phyloP scores from a whole-genome alignment of 1,140 invertebrate species.

The Drosophila cardini region DNA sequence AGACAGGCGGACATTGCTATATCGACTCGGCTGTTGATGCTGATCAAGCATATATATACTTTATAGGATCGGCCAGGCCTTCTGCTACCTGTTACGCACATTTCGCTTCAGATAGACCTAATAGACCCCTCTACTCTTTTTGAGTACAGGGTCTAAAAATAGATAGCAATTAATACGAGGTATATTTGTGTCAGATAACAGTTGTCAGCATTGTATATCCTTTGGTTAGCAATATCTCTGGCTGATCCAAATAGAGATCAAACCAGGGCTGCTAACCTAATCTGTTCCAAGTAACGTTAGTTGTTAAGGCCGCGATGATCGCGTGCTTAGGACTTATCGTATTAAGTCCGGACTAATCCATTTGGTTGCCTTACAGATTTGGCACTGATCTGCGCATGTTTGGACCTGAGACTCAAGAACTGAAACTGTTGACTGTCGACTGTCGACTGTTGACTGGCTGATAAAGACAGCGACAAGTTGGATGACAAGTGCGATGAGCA shows the following conservation, averaged over 20 bases:
- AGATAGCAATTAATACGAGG: too few species aligned
- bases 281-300: conserved; percentile 25
- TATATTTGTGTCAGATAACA: neutral
- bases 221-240: neutral
- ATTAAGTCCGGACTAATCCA: conserved; percentile 39
- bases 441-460: conserved; percentile 3
- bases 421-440: too few species aligned
- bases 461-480: conserved; percentile 27
- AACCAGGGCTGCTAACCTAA: conserved; percentile 22
- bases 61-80: too few species aligned
- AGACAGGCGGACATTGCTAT: too few species aligned
- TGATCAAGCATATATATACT: too few species aligned
- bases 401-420: conserved; percentile 18
- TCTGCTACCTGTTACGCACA: too few species aligned
- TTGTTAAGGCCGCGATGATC: conserved; percentile 38
- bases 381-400: conserved; percentile 36
- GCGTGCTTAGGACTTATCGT: conserved; percentile 39
- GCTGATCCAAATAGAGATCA: conserved; percentile 28
- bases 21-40: too few species aligned
- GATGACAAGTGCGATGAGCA: conserved; percentile 20
- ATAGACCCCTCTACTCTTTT: too few species aligned
- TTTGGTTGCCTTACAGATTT: conserved; percentile 11
- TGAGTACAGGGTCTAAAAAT: too few species aligned
- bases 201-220: neutral
- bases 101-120: too few species aligned